These are phyloP conservation scores for Entosphenus tridentatus DNA, from an alignment of 2,113 vertebrate species.

Conservation along the genomic window DNA sequence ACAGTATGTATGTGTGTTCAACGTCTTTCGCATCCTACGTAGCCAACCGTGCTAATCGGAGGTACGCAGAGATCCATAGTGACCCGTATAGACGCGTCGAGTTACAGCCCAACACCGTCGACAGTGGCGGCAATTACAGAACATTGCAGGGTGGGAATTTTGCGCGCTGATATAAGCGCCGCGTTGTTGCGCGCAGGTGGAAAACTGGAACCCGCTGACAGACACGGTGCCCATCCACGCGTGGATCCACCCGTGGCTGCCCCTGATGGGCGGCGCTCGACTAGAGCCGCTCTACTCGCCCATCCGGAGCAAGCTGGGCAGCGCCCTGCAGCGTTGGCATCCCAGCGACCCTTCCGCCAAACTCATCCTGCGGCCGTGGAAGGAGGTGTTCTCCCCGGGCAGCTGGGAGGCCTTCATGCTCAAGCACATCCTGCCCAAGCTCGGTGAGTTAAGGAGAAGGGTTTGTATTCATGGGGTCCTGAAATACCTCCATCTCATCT, in stretches of 20 bases:
- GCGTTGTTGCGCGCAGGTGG: conserved; percentile 31
- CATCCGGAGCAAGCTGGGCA: conserved; percentile 73
- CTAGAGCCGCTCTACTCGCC: conserved; percentile 73
- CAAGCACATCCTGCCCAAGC: conserved; percentile 87
- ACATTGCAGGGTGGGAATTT: too few species aligned
- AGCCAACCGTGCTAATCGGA: too few species aligned
- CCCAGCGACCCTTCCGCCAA: conserved; percentile 77
- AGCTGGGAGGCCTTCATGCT: conserved; percentile 98
- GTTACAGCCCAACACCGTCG: too few species aligned
- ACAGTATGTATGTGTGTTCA: too few species aligned
- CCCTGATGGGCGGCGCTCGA: conserved; percentile 56
- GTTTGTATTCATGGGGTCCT: too few species aligned
- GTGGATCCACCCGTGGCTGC: conserved; percentile 91
- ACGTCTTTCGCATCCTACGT: too few species aligned
- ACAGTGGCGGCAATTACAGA: too few species aligned
- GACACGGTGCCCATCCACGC: conserved; percentile 95
- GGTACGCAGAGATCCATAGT: too few species aligned
- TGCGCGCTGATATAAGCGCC: too few species aligned
- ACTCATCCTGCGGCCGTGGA: conserved; percentile 92
- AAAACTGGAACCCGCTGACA: conserved; percentile 80
- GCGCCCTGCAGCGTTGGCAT: conserved; percentile 80
- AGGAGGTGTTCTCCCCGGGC: conserved; percentile 71
- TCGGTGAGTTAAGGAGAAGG: conserved; percentile 30
- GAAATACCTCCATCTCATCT: too few species aligned
- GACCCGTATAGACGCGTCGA: too few species aligned